Conservation (phyloP, 2,113 vertebrate species). For the Corythaeola cristata region DNA sequence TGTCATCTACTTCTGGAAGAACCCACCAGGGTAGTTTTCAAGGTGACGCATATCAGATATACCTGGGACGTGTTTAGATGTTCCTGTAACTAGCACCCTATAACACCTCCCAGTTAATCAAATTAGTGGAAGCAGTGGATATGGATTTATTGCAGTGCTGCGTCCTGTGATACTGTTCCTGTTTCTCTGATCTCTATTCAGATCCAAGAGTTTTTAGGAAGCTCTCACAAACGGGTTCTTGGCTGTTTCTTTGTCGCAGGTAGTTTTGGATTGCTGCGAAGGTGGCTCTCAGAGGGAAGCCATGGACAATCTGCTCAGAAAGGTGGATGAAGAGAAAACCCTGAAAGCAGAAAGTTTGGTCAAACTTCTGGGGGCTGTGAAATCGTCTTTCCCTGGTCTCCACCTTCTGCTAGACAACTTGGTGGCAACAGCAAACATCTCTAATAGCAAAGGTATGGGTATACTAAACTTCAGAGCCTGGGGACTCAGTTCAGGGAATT, state of each 20-base stretch:
- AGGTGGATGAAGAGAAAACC: slow-evolving; percentile 72
- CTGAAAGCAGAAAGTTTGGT: slow-evolving; percentile 74
- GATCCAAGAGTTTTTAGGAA: background rate
- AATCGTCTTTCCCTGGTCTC: slow-evolving; percentile 63
- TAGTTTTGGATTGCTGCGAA: slow-evolving; percentile 80
- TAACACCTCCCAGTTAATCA: background rate
- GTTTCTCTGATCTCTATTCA: background rate
- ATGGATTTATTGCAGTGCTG: background rate
- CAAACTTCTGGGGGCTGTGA: slow-evolving; percentile 73
- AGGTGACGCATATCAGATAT: background rate
- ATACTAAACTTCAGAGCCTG: background rate
- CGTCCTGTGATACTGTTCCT: background rate
- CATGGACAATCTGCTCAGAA: slow-evolving; percentile 70
- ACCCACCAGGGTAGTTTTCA: background rate
- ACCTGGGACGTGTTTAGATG: background rate
- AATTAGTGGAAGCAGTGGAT: background rate
- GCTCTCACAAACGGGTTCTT: background rate
- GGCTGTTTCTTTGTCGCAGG: slow-evolving; percentile 62
- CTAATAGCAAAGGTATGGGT: slow-evolving; percentile 51
- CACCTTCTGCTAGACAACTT: slow-evolving; percentile 69
- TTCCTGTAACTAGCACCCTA: background rate
- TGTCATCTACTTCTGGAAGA: background rate
- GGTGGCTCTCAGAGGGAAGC: slow-evolving; percentile 63
- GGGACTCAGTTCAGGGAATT: background rate
- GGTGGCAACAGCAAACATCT: slow-evolving; percentile 5